Base-by-base conservation (phyloP, 2,888 invertebrate genomes). In the Entomobrya multifasciata region DNA sequence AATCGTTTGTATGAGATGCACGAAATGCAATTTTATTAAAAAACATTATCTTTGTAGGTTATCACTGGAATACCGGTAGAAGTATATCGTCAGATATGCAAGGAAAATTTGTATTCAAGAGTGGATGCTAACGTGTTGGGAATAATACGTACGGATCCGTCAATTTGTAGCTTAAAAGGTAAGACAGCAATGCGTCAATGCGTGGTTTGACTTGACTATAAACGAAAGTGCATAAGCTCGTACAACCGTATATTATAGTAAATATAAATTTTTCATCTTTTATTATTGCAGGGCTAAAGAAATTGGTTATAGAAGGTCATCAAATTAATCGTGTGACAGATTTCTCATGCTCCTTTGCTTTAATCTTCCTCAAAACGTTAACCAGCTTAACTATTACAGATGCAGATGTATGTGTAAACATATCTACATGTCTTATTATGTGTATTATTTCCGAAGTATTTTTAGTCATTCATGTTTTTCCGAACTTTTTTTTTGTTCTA, bases 161-260 rank as follows among this genome's bases (percentile, higher is more conserved):
- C 86, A n/a, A 86, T 86, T 55, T 86, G 86, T 22, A 86, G 57
- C 30, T 76, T 86, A 17, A 86, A 86, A 76, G 80, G 86, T 86
- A 80, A 22, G 85, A n/a, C n/a, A n/a, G n/a, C 6, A 11, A 55
- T 76, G n/a, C 6, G 55, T 17, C 20, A 55, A 2, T n/a, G 15
- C n/a, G n/a, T n/a, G n/a, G n/a, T n/a, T n/a, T n/a, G n/a, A n/a
- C n/a, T n/a, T n/a, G n/a, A 20, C 15, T 65, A 17, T 17, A 52
- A 72, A n/a, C n/a, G 0, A 22, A 4, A 25, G 27, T 27, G 4
- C 15, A n/a, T 44, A 8, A 13, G 57, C n/a, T 20, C 49, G n/a
- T 11, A n/a, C 11, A 47, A 8, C 11, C 13, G n/a, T 47, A 8
- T 13, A 47, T 47, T 11, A 52, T 41, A 20, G 11, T 36, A 52